Evolutionary conservation across 2,113 vertebrate genomes (phyloP).

Genomic region (Acanthisitta chloris): DNA sequence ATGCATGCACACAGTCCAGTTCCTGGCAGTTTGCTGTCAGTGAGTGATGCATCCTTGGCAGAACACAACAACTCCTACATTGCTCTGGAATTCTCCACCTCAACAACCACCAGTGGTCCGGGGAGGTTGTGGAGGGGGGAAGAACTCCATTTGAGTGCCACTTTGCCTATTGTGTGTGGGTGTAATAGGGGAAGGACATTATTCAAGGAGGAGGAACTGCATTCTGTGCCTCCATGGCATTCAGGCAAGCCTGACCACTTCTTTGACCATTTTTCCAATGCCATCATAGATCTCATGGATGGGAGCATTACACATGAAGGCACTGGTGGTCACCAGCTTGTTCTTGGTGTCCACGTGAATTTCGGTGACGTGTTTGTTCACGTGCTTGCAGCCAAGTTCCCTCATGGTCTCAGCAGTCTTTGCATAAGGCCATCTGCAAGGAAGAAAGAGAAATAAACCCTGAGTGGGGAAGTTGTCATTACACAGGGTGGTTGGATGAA

Average conservation of each 20-base stretch:
- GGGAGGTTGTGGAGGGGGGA: neutral
- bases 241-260: neutral
- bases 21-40: neutral
- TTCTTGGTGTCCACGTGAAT: neutral
- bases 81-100: neutral
- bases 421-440: neutral
- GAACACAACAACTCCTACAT: rapidly evolving
- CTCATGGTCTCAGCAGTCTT: neutral
- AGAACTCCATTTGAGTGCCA: rapidly evolving
- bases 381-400: neutral
- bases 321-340: neutral
- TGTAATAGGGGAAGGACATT: rapidly evolving
- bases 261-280: neutral
- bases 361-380: neutral
- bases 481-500: rapidly evolving
- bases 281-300: neutral
- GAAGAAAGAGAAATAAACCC: neutral
- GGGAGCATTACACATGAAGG: constrained; percentile 11
- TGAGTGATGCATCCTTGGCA: neutral
- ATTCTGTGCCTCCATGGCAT: rapidly evolving
- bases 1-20: neutral
- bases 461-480: rapidly evolving
- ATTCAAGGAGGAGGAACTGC: neutral
- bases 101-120: neutral
- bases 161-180: neutral